Conservation (phyloP, 1,140 invertebrate species). For the silkworm (Bombyx mori) region ASM3026992v2 NC_085119.1:8440001-8440500, state of each 20-base stretch:
- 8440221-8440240: conserved; percentile 48
- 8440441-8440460: neutral
- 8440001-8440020: no score
- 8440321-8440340: no score
- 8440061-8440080: no score
- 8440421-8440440: conserved; percentile 1
- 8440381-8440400: no score
- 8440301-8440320: conserved; percentile 19
- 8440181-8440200: conserved; percentile 23
- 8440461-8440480: neutral
- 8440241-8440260: conserved; percentile 47
- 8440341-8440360: no score
- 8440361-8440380: no score
- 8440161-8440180: conserved; percentile 9
- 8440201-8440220: conserved; percentile 56
- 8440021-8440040: no score
- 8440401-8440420: no score
- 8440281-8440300: conserved; percentile 37
- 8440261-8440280: conserved; percentile 51
- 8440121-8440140: no score
- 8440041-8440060: no score
- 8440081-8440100: neutral
- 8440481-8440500: neutral
- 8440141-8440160: no score
- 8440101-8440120: no score